Evolutionary conservation across 53 echinoderm and acorn worm genomes (phyloP).

Genomic region (Actinopyga echinites): DNA sequence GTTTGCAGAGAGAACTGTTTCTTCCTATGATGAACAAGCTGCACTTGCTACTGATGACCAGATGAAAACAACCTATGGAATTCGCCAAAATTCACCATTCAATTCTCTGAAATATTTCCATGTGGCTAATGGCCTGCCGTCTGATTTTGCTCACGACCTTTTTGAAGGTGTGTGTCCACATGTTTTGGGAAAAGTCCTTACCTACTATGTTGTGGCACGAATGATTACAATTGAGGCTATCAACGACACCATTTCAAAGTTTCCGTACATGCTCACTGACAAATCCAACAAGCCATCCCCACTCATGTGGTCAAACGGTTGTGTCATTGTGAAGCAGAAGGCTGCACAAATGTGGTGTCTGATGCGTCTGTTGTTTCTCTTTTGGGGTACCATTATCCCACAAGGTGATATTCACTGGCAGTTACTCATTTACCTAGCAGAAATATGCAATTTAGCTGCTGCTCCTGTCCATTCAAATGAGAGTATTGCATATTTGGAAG

Average conservation of each 20-base stretch:
- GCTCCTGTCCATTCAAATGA: background rate
- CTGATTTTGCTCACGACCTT: conserved; percentile 58
- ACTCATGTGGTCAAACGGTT: background rate
- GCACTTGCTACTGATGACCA: conserved; percentile 30
- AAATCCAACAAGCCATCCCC: conserved; percentile 30
- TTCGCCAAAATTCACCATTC: conserved; percentile 42
- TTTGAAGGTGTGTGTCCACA: conserved; percentile 63
- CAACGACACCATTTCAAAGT: conserved; percentile 8
- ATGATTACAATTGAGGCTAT: conserved; percentile 22
- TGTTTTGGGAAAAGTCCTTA: conserved; percentile 26
- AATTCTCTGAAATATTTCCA: conserved; percentile 57
- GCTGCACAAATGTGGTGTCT: conserved; percentile 49
- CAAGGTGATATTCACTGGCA: background rate
- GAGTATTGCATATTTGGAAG: background rate
- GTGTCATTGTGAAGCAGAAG: conserved; percentile 20
- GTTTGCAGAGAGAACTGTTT: conserved; percentile 30
- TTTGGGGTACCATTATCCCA: conserved; percentile 20
- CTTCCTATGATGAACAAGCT: conserved; percentile 46
- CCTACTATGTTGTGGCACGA: background rate
- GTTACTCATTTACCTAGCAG: background rate
- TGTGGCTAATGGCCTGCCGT: conserved; percentile 49
- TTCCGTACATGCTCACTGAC: conserved; percentile 19
- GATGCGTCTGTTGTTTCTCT: conserved; percentile 33
- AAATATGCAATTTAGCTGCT: conserved; percentile 9
- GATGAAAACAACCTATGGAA: conserved; percentile 54